A percentile compares a stretch with the other conserved stretches of the same genome.
These are phyloP conservation scores for Polyergus mexicanus DNA, from an alignment of 1,140 invertebrate genomes.

Conservation along the genomic window DNA sequence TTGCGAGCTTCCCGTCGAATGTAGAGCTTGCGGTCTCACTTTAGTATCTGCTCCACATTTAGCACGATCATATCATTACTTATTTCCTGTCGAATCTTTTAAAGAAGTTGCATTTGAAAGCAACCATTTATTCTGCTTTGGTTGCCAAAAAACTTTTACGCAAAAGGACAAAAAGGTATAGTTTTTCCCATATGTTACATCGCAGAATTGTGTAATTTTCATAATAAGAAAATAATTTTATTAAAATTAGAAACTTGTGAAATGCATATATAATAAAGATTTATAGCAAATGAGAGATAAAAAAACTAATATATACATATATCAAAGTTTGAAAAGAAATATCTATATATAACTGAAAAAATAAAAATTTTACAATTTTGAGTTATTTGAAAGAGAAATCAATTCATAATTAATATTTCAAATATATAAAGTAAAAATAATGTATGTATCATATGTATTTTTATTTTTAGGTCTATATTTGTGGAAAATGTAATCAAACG, in stretches of 20 bases:
- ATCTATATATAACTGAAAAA: not conserved
- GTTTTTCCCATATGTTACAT: not conserved
- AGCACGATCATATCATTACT: conserved; percentile 98
- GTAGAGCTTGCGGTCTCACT: conserved; percentile 97
- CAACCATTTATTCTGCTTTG: conserved; percentile 88
- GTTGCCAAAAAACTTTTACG: conserved; percentile 90
- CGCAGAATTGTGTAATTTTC: not conserved
- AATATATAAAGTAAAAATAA: not conserved
- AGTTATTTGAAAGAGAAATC: not conserved
- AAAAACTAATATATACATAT: no score
- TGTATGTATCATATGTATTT: conserved; percentile 13
- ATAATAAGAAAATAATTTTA: no score
- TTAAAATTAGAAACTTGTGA: not conserved
- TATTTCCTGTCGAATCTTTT: conserved; percentile 96
- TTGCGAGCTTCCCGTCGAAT: conserved; percentile 99
- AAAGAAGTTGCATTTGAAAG: conserved; percentile 89
- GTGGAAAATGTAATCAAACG: conserved; percentile 91
- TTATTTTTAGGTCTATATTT: conserved; percentile 91
- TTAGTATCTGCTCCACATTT: conserved; percentile 99
- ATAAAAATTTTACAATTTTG: not conserved
- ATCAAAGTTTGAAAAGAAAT: not conserved
- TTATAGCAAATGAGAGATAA: no score
- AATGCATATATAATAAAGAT: no score
- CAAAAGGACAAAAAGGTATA: conserved; percentile 91
- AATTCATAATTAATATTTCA: not conserved